Evolutionary conservation across 64 coral and sea anemone genomes (phyloP).

Genomic region (Platygyra sinensis): DNA sequence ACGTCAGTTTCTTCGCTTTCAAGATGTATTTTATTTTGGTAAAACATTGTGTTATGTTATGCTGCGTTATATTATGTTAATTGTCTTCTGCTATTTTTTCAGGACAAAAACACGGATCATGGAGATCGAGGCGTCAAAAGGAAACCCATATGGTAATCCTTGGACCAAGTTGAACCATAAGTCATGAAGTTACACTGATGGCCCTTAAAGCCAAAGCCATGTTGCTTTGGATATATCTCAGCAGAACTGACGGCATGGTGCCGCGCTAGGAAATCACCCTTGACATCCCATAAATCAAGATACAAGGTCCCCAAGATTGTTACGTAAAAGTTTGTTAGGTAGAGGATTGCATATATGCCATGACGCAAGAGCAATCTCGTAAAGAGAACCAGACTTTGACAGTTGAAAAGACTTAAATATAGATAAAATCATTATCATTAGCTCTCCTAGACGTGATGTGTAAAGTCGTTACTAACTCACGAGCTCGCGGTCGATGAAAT

Average conservation of each 20-base stretch:
- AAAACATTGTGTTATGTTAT: too few relatives aligned
- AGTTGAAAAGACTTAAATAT: background rate
- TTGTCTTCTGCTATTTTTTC: background rate
- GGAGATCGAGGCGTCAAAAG: background rate
- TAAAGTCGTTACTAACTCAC: too few relatives aligned
- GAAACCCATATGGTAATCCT: constrained; percentile 20
- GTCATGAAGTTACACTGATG: background rate
- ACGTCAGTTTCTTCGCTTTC: too few relatives aligned
- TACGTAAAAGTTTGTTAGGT: background rate
- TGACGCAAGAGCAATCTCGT: background rate
- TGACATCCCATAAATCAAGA: background rate
- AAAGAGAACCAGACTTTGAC: background rate
- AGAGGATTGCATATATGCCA: background rate
- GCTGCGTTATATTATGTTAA: background rate
- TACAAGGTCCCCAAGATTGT: background rate
- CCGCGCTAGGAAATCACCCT: background rate
- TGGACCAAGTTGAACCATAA: background rate
- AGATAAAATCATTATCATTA: background rate
- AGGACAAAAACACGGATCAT: constrained; percentile 14
- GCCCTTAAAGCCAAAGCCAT: background rate
- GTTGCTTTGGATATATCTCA: background rate
- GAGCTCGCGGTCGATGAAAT: too few relatives aligned
- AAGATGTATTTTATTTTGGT: too few relatives aligned
- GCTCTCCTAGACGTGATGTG: background rate
- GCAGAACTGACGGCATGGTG: background rate